phyloP scores from a whole-genome alignment of 2,113 vertebrate species.

The Chaetorhynchus papuensis region DNA sequence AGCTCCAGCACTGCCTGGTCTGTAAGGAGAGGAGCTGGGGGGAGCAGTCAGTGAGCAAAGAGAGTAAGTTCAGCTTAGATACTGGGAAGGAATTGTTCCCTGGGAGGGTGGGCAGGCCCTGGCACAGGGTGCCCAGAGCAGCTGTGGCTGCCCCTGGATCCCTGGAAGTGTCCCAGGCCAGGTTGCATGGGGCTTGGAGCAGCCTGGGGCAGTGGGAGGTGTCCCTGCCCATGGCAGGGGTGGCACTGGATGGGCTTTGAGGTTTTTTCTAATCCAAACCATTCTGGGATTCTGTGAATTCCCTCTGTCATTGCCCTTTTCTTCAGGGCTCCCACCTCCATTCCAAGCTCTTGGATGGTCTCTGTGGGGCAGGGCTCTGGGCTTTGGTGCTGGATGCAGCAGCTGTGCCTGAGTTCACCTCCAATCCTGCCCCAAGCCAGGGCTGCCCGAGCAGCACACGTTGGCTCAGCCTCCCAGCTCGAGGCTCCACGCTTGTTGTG shows the following conservation, averaged over 20 bases:
- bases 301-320: background rate
- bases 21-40: background rate
- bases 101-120: background rate
- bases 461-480: background rate
- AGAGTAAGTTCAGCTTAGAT: background rate
- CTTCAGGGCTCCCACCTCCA: background rate
- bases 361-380: background rate
- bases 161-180: background rate
- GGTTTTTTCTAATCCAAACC: no score
- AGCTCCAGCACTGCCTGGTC: background rate
- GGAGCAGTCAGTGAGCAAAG: background rate
- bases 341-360: accelerated
- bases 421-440: background rate
- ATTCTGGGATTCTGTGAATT: background rate
- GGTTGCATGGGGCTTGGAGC: accelerated
- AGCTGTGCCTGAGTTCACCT: background rate
- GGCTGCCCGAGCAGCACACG: accelerated
- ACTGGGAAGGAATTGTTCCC: background rate
- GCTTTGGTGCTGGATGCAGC: background rate
- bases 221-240: background rate
- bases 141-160: background rate
- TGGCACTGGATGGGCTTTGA: accelerated
- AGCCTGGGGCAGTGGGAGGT: accelerated
- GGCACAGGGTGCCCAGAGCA: background rate
- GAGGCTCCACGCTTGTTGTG: background rate